Percentiles rank a stretch among this genome's conserved stretches.
phyloP scores from a whole-genome alignment of 2,888 invertebrate species.

The Norana najaformis region DNA sequence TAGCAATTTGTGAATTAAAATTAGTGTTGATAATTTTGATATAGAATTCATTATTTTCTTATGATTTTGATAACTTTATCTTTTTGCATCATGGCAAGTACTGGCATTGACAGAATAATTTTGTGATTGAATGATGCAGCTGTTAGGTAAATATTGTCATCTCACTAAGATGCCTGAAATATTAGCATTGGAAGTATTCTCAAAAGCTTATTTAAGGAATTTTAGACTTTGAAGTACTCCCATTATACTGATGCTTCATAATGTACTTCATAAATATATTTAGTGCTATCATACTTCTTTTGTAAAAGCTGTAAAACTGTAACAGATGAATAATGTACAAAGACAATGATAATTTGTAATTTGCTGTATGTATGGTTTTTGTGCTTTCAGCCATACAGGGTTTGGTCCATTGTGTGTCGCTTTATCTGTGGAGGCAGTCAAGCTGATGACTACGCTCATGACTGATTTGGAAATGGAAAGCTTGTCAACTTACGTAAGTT shows the following conservation, averaged over 20 bases:
- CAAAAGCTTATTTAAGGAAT: not conserved
- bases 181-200: not conserved
- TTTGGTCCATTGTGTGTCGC: conserved; percentile 83
- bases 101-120: too few relatives aligned
- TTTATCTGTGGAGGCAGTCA: conserved; percentile 81
- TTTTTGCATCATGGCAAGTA: not conserved
- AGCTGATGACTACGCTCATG: conserved; percentile 74
- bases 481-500: conserved; percentile 36
- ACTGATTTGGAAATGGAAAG: conserved; percentile 77
- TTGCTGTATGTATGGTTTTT: not conserved
- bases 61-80: not conserved
- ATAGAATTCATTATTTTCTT: not conserved
- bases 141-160: too few relatives aligned
- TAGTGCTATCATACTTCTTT: not conserved
- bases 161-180: not conserved
- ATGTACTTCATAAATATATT: not conserved
- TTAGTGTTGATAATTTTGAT: not conserved
- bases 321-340: not conserved
- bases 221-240: not conserved
- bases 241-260: too few relatives aligned
- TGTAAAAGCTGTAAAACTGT: not conserved
- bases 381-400: conserved; percentile 18
- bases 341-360: not conserved
- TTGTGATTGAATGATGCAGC: not conserved
- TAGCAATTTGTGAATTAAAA: not conserved